Evolutionary conservation across 2,113 vertebrate species (phyloP).

Genomic region (Pollimyrus isidori): DNA sequence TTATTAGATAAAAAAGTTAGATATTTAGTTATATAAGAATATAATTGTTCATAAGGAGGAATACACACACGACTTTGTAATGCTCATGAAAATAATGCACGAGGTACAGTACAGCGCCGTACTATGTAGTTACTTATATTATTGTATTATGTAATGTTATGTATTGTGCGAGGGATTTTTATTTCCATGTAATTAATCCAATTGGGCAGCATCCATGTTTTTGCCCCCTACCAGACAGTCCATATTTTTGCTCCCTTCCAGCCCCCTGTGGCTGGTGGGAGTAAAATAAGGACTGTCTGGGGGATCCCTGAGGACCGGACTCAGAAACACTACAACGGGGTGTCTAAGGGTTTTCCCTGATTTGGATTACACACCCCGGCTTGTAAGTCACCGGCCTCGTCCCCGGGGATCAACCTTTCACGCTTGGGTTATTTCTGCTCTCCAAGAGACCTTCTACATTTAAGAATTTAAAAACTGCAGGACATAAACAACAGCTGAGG

Average conservation of each 20-base stretch:
- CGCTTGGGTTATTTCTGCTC: neutral
- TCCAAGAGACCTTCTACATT: slow-evolving; percentile 23
- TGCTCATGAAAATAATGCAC: neutral
- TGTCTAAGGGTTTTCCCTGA: neutral
- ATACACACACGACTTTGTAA: neutral
- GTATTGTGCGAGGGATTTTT: neutral
- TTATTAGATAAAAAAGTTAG: neutral
- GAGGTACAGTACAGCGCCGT: neutral
- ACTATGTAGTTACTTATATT: neutral
- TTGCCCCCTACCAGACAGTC: neutral
- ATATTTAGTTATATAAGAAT: neutral
- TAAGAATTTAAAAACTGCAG: neutral
- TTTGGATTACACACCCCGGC: neutral
- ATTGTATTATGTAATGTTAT: neutral
- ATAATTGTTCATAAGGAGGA: neutral
- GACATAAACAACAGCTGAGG: neutral
- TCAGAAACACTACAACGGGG: neutral
- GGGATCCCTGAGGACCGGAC: neutral
- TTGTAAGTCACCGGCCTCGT: neutral
- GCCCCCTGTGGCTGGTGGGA: neutral
- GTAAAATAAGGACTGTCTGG: neutral
- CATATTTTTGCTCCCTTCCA: neutral
- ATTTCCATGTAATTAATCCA: neutral
- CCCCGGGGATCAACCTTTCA: neutral
- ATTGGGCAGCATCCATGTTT: neutral